These are phyloP conservation scores for Meta bourneti DNA, from an alignment of 2,888 invertebrate species.

Conservation along the genomic window DNA sequence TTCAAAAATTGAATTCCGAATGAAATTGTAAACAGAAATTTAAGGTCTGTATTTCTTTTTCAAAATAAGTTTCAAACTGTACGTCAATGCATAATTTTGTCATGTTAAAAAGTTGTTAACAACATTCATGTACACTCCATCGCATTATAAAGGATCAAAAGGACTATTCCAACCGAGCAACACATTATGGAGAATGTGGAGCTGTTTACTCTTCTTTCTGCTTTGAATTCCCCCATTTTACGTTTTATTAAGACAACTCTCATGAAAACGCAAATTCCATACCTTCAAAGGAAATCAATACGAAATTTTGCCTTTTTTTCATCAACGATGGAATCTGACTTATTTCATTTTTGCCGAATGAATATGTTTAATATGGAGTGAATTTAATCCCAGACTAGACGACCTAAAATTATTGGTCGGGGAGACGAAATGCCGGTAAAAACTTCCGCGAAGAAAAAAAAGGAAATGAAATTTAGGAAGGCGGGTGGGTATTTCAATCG, in stretches of 20 bases:
- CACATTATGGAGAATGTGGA: too few species aligned
- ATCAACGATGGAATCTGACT: conserved; percentile 1
- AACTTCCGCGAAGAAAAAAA: conserved; percentile 21
- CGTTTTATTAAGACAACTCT: background rate
- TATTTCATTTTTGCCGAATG: conserved; percentile 12
- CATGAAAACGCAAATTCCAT: background rate
- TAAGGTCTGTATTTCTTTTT: too few species aligned
- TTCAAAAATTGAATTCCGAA: too few species aligned
- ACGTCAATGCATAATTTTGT: too few species aligned
- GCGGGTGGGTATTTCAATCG: conserved; percentile 51
- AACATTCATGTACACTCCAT: too few species aligned
- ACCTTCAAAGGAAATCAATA: background rate
- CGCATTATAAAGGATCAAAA: too few species aligned
- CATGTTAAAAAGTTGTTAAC: too few species aligned
- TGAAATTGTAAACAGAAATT: too few species aligned
- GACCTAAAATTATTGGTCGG: conserved; percentile 13
- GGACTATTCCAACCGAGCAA: too few species aligned
- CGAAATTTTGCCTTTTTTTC: background rate
- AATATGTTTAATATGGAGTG: conserved; percentile 38
- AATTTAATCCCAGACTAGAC: conserved; percentile 39
- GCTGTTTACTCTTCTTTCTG: too few species aligned
- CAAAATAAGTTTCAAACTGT: too few species aligned
- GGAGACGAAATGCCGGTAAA: conserved; percentile 9
- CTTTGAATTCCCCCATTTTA: background rate
- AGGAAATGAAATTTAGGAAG: conserved; percentile 36